A percentile compares a stretch with the other conserved stretches of the same genome.
Evolutionary conservation across 2,113 vertebrate genomes (phyloP).

Genomic region (Thunnus maccoyii): DNA sequence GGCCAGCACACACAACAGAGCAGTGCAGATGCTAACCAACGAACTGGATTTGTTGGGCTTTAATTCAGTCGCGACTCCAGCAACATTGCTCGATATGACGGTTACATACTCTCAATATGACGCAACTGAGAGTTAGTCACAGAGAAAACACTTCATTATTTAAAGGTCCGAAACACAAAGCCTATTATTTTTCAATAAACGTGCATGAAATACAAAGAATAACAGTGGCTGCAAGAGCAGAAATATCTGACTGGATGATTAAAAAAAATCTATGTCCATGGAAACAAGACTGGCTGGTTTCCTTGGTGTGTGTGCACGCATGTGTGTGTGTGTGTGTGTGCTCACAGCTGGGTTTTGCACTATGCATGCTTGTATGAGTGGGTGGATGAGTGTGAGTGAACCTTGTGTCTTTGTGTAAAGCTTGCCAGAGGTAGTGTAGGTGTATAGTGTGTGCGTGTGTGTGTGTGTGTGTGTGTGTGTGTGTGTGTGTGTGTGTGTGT

Average conservation of each 20-base stretch:
- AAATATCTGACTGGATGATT: slow-evolving; percentile 47
- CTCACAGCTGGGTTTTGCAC: slow-evolving; percentile 73
- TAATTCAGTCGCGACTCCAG: not conserved
- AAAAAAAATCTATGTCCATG: slow-evolving; percentile 69
- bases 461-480: slow-evolving; percentile 21
- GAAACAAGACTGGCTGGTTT: slow-evolving; percentile 72
- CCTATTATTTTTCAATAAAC: slow-evolving; percentile 23
- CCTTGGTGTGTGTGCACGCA: slow-evolving; percentile 8
- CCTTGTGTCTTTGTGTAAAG: slow-evolving; percentile 70
- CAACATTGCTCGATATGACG: not conserved
- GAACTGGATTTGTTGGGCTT: slow-evolving; percentile 9
- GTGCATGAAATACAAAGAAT: slow-evolving; percentile 16
- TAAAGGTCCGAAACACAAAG: slow-evolving; percentile 14
- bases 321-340: not conserved
- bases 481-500: slow-evolving; percentile 26
- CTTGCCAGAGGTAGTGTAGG: slow-evolving; percentile 69
- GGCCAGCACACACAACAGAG: not conserved
- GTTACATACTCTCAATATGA: slow-evolving; percentile 17
- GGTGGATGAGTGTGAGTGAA: slow-evolving; percentile 74
- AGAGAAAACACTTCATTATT: slow-evolving; percentile 37
- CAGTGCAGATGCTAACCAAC: not conserved
- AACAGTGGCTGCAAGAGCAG: slow-evolving; percentile 27
- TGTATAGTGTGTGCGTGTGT: slow-evolving; percentile 49
- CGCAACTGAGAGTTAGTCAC: slow-evolving; percentile 10
- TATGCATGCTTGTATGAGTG: slow-evolving; percentile 68